These are phyloP conservation scores for Meteorus cinctellus DNA, from an alignment of 2,888 invertebrate species.

Conservation along the genomic window DNA sequence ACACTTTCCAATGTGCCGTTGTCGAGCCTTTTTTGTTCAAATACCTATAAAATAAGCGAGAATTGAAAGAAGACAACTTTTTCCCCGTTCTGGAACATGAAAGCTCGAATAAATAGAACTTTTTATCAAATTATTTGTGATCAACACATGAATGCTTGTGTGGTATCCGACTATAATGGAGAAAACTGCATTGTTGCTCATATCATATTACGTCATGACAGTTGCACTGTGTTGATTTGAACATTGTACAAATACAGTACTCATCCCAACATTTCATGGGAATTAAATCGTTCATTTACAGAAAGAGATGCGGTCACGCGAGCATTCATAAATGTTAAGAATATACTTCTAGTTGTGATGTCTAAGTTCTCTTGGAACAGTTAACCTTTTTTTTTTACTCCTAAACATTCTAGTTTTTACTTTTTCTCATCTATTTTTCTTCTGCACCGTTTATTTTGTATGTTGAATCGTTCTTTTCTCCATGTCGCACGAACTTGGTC, in stretches of 20 bases:
- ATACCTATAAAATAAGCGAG: background rate
- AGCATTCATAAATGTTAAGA: slow-evolving; percentile 45
- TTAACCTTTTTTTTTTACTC: slow-evolving; percentile 29
- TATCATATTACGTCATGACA: background rate
- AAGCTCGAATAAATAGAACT: background rate
- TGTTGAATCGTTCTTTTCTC: slow-evolving; percentile 35
- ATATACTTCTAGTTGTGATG: slow-evolving; percentile 41
- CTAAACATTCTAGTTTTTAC: slow-evolving; percentile 4
- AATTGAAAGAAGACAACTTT: background rate
- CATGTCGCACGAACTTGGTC: slow-evolving; percentile 50
- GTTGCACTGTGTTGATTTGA: background rate
- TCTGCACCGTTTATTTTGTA: slow-evolving; percentile 37
- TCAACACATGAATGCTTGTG: background rate
- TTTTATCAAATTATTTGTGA: background rate
- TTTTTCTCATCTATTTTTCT: slow-evolving; percentile 1
- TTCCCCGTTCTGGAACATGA: background rate
- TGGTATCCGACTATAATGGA: background rate
- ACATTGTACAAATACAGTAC: background rate
- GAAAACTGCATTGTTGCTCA: background rate
- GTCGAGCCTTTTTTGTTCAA: background rate
- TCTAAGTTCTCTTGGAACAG: slow-evolving; percentile 28
- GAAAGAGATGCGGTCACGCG: slow-evolving; percentile 40
- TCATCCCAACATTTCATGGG: background rate
- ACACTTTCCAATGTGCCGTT: background rate
- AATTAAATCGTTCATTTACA: background rate